Conservation (phyloP, 1,140 invertebrate species). For the Dryas iulia region DNA sequence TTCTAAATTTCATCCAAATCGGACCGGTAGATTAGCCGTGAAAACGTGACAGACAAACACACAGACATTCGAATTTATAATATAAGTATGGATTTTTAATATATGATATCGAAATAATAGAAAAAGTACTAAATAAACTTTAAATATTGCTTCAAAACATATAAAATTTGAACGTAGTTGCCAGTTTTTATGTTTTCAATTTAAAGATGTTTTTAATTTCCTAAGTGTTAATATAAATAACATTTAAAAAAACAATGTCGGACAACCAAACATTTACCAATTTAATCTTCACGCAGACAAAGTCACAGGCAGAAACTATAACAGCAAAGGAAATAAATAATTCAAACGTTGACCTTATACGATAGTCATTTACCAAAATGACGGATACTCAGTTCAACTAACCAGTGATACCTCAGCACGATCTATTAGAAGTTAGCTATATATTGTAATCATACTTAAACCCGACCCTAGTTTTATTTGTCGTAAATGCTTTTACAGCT, state of each 20-base stretch:
- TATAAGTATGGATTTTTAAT: too few species aligned
- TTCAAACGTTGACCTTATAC: not conserved
- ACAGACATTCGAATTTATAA: too few species aligned
- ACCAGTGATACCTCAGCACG: constrained; percentile 20
- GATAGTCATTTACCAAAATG: not conserved
- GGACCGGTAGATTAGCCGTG: too few species aligned
- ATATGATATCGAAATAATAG: too few species aligned
- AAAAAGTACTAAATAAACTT: not conserved
- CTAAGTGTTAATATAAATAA: too few species aligned
- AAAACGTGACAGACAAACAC: too few species aligned
- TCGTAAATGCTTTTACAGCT: constrained; percentile 65
- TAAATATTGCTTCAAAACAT: not conserved
- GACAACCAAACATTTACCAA: too few species aligned
- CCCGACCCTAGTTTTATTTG: constrained; percentile 59
- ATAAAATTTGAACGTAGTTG: too few species aligned
- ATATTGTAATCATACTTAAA: constrained; percentile 59
- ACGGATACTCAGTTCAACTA: not conserved
- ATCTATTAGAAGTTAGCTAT: constrained; percentile 26
- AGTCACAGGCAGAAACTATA: not conserved
- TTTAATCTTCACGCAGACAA: not conserved
- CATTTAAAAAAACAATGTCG: too few species aligned
- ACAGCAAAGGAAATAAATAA: not conserved
- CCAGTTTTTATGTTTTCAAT: too few species aligned
- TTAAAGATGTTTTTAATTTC: too few species aligned
- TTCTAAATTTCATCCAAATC: too few species aligned